Percentiles rank a stretch among this genome's conserved stretches.
Evolutionary conservation across 1,140 invertebrate species (phyloP).

Genomic region (Forficula auricularia): DNA sequence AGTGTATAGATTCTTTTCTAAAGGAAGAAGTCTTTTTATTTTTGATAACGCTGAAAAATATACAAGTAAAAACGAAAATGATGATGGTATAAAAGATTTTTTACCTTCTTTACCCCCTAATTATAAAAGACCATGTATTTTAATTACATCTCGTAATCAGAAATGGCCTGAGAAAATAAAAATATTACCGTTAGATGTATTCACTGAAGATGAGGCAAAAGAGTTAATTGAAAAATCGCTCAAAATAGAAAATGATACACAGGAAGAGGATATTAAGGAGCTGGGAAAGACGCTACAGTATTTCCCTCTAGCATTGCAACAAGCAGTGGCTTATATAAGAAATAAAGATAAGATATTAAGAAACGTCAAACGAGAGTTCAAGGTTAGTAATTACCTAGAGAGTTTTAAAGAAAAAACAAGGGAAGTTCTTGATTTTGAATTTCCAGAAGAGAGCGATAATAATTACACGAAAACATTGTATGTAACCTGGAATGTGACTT

Average conservation of each 20-base stretch:
- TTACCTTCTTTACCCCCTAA: conserved; percentile 4
- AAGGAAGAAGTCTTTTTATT: conserved; percentile 14
- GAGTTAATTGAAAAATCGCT: conserved; percentile 12
- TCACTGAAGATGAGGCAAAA: conserved; percentile 10
- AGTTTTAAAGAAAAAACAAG: conserved; percentile 9
- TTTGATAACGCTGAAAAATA: conserved; percentile 16
- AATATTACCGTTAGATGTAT: conserved; percentile 3
- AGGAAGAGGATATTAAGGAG: conserved; percentile 8
- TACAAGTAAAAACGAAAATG: conserved; percentile 6
- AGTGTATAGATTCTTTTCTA: conserved; percentile 13
- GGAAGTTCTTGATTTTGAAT: conserved; percentile 6
- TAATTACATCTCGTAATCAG: conserved; percentile 13
- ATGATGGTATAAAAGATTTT: conserved; percentile 10
- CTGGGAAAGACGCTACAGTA: conserved; percentile 9
- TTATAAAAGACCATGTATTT: conserved; percentile 9
- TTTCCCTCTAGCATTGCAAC: conserved; percentile 13
- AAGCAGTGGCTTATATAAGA: conserved; percentile 10
- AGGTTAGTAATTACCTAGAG: conserved; percentile 8
- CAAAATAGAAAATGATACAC: conserved; percentile 3
- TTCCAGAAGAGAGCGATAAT: conserved; percentile 5
- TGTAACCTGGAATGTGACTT: conserved; percentile 13
- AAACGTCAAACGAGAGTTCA: conserved; percentile 1
- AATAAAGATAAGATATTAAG: conserved; percentile 2
- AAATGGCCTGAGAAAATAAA: conserved; percentile 8
- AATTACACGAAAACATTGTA: conserved; percentile 12